Evolutionary conservation across 1,140 invertebrate genomes (phyloP).

Genomic region (Drosophila equinoxialis): DNA sequence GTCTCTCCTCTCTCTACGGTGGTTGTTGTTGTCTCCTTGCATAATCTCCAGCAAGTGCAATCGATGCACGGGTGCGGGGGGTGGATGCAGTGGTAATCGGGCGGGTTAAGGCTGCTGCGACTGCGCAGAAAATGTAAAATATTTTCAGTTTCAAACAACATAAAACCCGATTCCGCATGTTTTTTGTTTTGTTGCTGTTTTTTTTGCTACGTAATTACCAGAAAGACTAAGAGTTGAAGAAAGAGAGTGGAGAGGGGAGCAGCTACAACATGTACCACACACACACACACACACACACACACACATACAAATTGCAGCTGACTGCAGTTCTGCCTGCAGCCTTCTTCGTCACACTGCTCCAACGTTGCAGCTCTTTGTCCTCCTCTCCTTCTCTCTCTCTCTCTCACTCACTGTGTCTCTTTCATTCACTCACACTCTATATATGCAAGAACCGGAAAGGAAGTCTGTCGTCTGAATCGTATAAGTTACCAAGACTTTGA

Average conservation of each 20-base stretch:
- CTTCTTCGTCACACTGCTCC: not conserved
- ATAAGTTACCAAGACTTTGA: constrained; percentile 77
- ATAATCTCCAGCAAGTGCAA: constrained; percentile 64
- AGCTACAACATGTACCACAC: constrained; percentile 1
- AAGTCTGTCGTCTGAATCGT: constrained; percentile 61
- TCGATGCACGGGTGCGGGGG: constrained; percentile 27
- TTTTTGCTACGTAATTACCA: constrained; percentile 68
- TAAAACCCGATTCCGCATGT: constrained; percentile 70
- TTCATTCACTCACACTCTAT: not conserved
- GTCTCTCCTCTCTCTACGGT: constrained; percentile 7
- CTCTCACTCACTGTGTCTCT: constrained; percentile 1
- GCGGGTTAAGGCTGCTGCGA: constrained; percentile 29
- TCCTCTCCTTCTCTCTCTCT: not conserved
- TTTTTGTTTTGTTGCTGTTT: constrained; percentile 21
- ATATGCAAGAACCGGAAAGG: constrained; percentile 75
- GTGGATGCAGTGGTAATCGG: not conserved
- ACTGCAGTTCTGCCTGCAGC: constrained; percentile 44
- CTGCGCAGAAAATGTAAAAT: constrained; percentile 67
- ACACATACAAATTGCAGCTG: constrained; percentile 66
- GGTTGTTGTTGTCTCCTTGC: constrained; percentile 46
- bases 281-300: not conserved
- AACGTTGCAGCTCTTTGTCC: not conserved
- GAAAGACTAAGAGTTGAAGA: constrained; percentile 48
- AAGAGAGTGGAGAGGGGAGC: constrained; percentile 19
- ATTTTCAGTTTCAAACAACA: constrained; percentile 68